A percentile compares a stretch with the other conserved stretches of the same genome.
Evolutionary conservation across 2,797 vertebrate species (phyloP).

Genomic region (Gymnoscopelus microlampas): DNA sequence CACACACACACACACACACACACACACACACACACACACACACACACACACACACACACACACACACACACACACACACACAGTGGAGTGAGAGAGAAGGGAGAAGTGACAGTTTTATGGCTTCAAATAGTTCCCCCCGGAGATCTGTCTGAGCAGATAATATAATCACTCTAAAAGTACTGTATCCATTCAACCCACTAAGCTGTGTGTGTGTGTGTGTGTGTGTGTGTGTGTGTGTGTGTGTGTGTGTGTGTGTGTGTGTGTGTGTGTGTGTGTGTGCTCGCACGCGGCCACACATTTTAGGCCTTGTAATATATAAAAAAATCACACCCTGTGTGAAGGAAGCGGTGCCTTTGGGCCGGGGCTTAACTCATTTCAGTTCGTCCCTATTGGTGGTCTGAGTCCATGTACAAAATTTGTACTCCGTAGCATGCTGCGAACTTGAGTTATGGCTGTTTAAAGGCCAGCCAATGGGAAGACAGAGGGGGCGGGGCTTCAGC

Average conservation of each 20-base stretch:
- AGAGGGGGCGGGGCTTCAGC: too few relatives aligned
- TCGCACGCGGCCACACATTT: not conserved
- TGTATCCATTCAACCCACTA: conserved; percentile 38
- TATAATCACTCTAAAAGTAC: conserved; percentile 64
- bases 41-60: conserved; percentile 8
- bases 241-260: conserved; percentile 10
- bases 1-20: conserved; percentile 17
- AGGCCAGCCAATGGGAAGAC: too few relatives aligned
- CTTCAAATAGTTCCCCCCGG: conserved; percentile 61
- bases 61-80: not conserved
- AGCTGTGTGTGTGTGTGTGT: conserved; percentile 32
- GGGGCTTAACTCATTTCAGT: too few relatives aligned
- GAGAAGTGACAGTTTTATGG: conserved; percentile 66
- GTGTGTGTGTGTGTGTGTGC: conserved; percentile 26
- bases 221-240: conserved; percentile 25
- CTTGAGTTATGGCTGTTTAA: too few relatives aligned
- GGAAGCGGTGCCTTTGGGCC: too few relatives aligned
- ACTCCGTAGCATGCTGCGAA: too few relatives aligned
- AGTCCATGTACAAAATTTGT: too few relatives aligned
- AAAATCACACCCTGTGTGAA: too few relatives aligned
- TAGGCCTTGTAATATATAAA: too few relatives aligned
- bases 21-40: conserved; percentile 22
- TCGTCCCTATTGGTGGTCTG: too few relatives aligned
- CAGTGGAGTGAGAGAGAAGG: conserved; percentile 2
- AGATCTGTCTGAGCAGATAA: conserved; percentile 73